Evolutionary conservation across 2,113 vertebrate species (phyloP).

Genomic region (Morone chrysops): DNA sequence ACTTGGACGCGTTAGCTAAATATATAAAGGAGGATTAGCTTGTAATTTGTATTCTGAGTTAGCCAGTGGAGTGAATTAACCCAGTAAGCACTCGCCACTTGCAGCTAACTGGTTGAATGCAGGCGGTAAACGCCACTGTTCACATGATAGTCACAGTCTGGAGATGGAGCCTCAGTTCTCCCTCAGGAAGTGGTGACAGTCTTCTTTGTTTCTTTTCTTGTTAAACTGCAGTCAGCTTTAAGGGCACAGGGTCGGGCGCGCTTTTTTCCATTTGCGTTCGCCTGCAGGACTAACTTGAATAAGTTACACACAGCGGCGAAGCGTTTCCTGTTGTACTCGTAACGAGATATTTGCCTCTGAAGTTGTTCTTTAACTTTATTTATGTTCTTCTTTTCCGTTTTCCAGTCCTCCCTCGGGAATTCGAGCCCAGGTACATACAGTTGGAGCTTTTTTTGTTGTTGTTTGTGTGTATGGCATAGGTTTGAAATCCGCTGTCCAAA

Average conservation of each 20-base stretch:
- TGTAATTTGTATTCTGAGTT: constrained; percentile 52
- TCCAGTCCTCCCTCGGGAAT: constrained; percentile 93
- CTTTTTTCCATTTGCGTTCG: constrained; percentile 32
- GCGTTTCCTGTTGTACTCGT: neutral
- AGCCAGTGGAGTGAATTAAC: constrained; percentile 32
- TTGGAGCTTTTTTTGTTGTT: constrained; percentile 13
- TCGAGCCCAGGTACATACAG: constrained; percentile 91
- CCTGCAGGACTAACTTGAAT: neutral
- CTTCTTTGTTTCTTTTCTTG: constrained; percentile 61
- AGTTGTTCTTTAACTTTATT: constrained; percentile 44
- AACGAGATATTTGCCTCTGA: neutral
- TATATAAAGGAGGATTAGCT: constrained; percentile 45
- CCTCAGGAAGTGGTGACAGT: constrained; percentile 29
- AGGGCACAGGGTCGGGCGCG: constrained; percentile 63
- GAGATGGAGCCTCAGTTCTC: neutral
- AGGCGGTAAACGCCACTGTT: neutral
- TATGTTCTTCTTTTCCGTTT: constrained; percentile 57
- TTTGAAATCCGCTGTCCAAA: neutral
- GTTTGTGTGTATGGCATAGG: neutral
- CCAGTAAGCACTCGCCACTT: neutral
- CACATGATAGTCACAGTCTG: neutral
- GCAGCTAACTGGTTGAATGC: neutral
- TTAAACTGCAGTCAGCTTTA: constrained; percentile 2
- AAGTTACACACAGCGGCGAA: neutral
- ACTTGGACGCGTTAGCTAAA: constrained; percentile 57